A percentile compares a stretch with the other conserved stretches of the same genome.
Evolutionary conservation across 2,113 vertebrate genomes (phyloP).

Genomic region (Hydrochoerus hydrochaeris): DNA sequence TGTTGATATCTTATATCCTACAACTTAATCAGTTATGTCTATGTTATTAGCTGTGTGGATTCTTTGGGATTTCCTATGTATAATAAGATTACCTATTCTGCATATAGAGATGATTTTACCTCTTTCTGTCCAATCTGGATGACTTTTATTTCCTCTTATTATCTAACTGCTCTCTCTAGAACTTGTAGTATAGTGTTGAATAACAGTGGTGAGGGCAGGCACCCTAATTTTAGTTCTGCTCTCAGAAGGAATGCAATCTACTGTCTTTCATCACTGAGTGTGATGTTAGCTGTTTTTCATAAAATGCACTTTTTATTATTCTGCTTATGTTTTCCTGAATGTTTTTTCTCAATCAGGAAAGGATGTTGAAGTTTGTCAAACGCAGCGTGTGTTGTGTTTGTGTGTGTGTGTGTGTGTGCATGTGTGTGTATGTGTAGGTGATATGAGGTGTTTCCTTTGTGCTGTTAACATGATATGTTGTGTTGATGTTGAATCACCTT

Average conservation of each 20-base stretch:
- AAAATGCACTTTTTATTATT: not conserved
- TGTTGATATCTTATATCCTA: not conserved
- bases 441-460: not conserved
- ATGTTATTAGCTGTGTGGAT: not conserved
- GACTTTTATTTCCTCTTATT: not conserved
- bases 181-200: not conserved
- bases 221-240: not conserved
- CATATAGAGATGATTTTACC: not conserved
- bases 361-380: not conserved
- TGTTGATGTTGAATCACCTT: not conserved
- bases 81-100: not conserved
- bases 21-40: not conserved
- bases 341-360: not conserved
- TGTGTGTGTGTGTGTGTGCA: not conserved
- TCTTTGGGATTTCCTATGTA: not conserved
- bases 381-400: not conserved
- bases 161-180: not conserved
- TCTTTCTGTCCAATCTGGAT: not conserved
- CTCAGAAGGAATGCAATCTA: not conserved
- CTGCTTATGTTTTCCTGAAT: not conserved
- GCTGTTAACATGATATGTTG: not conserved
- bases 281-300: not conserved
- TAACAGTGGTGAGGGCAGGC: not conserved
- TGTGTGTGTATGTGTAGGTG: not conserved
- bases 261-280: not conserved